A percentile compares a stretch with the other conserved stretches of the same genome.
Conservation (phyloP, 1,140 invertebrate genomes). For the Akabosia matsudoensis region DNA sequence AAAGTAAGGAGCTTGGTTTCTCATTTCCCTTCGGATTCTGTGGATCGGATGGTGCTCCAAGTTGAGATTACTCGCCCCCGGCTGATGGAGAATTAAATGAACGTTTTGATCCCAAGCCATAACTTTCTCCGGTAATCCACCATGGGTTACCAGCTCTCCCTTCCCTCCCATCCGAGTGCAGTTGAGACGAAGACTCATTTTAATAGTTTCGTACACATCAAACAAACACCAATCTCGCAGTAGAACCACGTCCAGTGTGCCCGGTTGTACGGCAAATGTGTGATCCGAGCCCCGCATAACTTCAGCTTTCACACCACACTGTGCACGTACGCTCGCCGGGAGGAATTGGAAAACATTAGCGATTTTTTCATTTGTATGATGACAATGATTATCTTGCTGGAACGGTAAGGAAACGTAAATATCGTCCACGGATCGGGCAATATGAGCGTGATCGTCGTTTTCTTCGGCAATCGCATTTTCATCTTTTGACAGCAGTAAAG, state of each 20-base stretch:
- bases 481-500: too few species aligned
- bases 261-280: constrained; percentile 41
- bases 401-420: constrained; percentile 43
- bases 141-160: neutral
- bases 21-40: constrained; percentile 68
- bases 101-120: constrained; percentile 46
- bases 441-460: neutral
- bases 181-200: constrained; percentile 39
- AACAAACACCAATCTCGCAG: constrained; percentile 46
- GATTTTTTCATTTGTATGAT: constrained; percentile 43
- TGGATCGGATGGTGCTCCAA: constrained; percentile 50
- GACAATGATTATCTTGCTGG: constrained; percentile 32
- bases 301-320: constrained; percentile 29
- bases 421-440: constrained; percentile 40
- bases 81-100: constrained; percentile 44
- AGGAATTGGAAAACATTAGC: constrained; percentile 40
- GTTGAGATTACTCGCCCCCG: neutral
- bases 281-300: constrained; percentile 24
- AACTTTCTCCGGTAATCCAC: constrained; percentile 21
- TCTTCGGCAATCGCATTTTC: neutral
- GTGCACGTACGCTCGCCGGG: constrained; percentile 35
- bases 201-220: constrained; percentile 39
- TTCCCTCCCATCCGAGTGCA: constrained; percentile 18
- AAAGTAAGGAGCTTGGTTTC: constrained; percentile 77
- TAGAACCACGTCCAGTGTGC: constrained; percentile 39